Evolutionary conservation across 2,888 invertebrate genomes (phyloP), one percentile per base, ranked within the genome.

Genomic region (Serrognathus titanus): DNA sequence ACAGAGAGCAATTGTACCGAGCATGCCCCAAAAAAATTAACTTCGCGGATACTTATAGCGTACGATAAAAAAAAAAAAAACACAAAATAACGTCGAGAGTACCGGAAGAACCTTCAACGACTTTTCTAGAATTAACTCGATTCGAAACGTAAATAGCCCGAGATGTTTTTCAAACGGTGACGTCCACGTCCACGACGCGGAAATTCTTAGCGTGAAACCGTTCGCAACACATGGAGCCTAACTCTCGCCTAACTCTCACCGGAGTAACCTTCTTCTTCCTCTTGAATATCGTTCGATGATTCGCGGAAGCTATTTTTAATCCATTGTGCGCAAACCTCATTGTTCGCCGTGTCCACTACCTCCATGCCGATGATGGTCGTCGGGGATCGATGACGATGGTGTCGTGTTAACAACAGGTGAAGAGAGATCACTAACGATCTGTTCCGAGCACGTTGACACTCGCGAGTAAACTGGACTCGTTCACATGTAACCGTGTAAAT

Each of bases 231-330:
- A 7, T 6, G 24, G 24, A 31, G 24, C 6, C n/a, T n/a, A n/a
- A n/a, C n/a, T n/a, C n/a, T n/a, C n/a, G n/a, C n/a, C n/a, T 31
- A 31, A 6, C 13, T 8, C 13, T 40, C 13, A 40, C 40, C 40
- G 13, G 13, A 7, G 46, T 47, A 50, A 54, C 57, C 57, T 39
- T 36, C 46, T 11, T 39, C 38, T 41, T 53, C 41, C 24, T 52
- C 49, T 11, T 43, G 31, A 16, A 31, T 31, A 6, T 46, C 50
- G 13, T 52, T 52, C 31, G 37, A 37, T 13, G 41, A 39, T 13
- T 56, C 48, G 9, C 53, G 53, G 24, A 57, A 53, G 51, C 52
- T 57, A 39, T 57, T 53, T 40, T 57, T 50, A 24, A 57, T 45
- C 57, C 57, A 57, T 45, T 53, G 46, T 41, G 53, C 38, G 16